Evolutionary conservation across 2,113 vertebrate genomes (phyloP), one percentile per base, ranked within the genome.

Genomic region (Mormyrus iriodes): DNA sequence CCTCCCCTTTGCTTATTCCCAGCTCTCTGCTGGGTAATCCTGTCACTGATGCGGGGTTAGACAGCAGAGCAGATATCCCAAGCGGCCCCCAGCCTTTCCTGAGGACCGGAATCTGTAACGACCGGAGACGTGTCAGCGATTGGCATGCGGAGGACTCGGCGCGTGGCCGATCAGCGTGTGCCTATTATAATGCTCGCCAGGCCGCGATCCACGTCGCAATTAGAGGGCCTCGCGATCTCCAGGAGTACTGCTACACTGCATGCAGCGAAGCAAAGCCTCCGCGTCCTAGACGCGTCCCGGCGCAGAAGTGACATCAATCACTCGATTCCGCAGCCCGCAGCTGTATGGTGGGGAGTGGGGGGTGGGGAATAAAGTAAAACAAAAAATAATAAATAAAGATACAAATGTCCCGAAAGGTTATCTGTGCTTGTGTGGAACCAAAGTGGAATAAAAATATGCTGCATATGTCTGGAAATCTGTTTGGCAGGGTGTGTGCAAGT

Each of bases 391-490:
- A 24, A 87, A 42, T 65, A 93, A 93, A 95, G 94, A 95, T 95
- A 95, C 94, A 94, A 95, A 95, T 95, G 95, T 96, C 95, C 95
- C 94, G 93, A 93, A 94, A 96, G 95, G 95, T 96, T 96, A 96
- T 95, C 93, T 92, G 94, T 94, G 93, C 95, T 94, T 94, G 94
- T 93, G 93, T 92, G 94, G 93, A 95, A 95, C 94, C 94, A 94
- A 95, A 95, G 94, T 94, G 95, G 93, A 95, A 95, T 94, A 95
- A 89, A 95, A 95, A 95, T 93, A 95, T 92, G 93, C 93, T 94
- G 94, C 96, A 96, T 96, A 96, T 96, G 95, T 95, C 93, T 94
- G 94, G 93, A 96, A 96, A 96, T 96, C 95, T 96, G 96, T 96
- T 95, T 93, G 93, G 94, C 92, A 94, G 94, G 94, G 95, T 92